phyloP scores from a whole-genome alignment of 2,888 invertebrate genomes.

The Drosophila atripex region DNA sequence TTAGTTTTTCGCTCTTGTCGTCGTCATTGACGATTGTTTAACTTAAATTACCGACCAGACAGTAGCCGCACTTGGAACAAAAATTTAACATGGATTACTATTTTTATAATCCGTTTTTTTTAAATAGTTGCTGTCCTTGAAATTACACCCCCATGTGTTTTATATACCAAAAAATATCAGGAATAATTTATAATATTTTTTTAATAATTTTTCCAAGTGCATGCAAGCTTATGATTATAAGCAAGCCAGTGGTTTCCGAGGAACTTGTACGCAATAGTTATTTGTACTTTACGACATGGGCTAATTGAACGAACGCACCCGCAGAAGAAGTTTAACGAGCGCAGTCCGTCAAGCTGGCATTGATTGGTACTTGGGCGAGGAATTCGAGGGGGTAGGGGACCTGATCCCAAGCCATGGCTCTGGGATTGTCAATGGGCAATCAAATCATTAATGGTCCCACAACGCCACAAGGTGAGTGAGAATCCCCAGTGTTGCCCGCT shows the following conservation, averaged over 20 bases:
- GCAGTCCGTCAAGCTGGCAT: conserved; percentile 39
- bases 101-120: too few species aligned
- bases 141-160: neutral
- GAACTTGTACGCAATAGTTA: conserved; percentile 71
- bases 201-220: neutral
- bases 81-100: neutral
- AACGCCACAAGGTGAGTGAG: conserved; percentile 35
- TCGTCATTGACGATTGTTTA: conserved; percentile 75
- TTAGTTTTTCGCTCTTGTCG: conserved; percentile 71
- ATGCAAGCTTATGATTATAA: conserved; percentile 62
- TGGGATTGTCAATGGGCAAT: conserved; percentile 41
- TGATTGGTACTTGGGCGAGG: conserved; percentile 55
- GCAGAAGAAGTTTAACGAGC: conserved; percentile 67
- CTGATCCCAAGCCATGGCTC: conserved; percentile 6
- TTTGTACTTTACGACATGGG: conserved; percentile 76
- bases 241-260: conserved; percentile 35
- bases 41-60: conserved; percentile 70
- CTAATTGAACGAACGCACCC: conserved; percentile 63
- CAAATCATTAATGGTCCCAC: conserved; percentile 39
- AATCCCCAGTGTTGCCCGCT: conserved; percentile 28
- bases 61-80: neutral
- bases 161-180: neutral
- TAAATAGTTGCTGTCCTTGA: too few species aligned
- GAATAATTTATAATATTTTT: neutral
- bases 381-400: neutral